Conservation (phyloP, 1,140 invertebrate genomes). For the Megathymus violae region DNA sequence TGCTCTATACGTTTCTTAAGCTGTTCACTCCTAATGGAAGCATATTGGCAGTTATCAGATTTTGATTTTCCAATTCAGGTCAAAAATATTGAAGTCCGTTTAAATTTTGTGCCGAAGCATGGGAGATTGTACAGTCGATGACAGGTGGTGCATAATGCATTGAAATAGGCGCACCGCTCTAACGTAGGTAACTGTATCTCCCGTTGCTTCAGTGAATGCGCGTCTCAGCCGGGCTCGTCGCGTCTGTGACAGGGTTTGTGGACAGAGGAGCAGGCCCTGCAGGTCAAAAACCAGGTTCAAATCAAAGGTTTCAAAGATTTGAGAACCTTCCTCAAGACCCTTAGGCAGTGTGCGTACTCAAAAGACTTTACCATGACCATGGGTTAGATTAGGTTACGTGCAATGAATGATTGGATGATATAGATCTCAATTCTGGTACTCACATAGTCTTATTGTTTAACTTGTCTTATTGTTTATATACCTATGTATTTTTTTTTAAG, state of each 20-base stretch:
- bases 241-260: constrained; percentile 93
- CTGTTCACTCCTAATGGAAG: constrained; percentile 23
- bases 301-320: constrained; percentile 58
- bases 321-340: constrained; percentile 66
- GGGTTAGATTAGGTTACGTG: background rate
- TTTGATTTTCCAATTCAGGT: constrained; percentile 14
- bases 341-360: constrained; percentile 41
- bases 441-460: no score
- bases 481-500: no score
- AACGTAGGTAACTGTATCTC: constrained; percentile 93
- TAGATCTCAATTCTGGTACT: no score
- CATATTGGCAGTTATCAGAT: constrained; percentile 4
- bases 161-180: constrained; percentile 89
- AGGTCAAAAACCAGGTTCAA: constrained; percentile 79
- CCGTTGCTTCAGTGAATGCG: constrained; percentile 94
- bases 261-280: constrained; percentile 93
- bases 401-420: background rate
- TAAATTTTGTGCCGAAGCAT: constrained; percentile 26
- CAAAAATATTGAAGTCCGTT: background rate
- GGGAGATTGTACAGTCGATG: constrained; percentile 75
- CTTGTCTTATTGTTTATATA: no score
- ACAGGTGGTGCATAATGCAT: constrained; percentile 70
- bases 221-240: constrained; percentile 91
- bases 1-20: constrained; percentile 23
- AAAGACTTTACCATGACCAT: constrained; percentile 24